These are phyloP conservation scores for Apamea crenata DNA, from an alignment of 2,888 invertebrate species.

Conservation along the genomic window DNA sequence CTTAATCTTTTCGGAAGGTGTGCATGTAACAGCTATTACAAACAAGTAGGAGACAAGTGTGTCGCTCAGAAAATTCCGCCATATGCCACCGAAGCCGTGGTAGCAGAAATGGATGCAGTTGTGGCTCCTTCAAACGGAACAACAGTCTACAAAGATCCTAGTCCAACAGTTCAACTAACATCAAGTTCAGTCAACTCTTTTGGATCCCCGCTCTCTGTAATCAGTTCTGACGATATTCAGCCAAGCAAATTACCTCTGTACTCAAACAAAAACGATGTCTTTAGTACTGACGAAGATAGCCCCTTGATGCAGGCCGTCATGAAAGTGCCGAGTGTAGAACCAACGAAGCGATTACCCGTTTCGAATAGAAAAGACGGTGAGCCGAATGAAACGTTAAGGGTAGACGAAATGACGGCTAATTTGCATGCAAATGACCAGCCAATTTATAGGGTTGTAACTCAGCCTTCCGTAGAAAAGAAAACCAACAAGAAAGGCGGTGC, in stretches of 20 bases:
- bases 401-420: conserved; percentile 86
- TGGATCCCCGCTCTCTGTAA: conserved; percentile 69
- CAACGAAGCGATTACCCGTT: conserved; percentile 79
- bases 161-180: conserved; percentile 71
- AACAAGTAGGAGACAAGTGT: conserved; percentile 92
- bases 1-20: conserved; percentile 97
- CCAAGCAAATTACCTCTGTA: conserved; percentile 83
- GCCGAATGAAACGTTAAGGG: conserved; percentile 83
- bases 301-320: conserved; percentile 85
- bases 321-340: conserved; percentile 84
- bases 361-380: conserved; percentile 85
- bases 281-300: conserved; percentile 84
- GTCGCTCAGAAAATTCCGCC: conserved; percentile 82
- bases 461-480: conserved; percentile 85
- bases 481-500: conserved; percentile 81
- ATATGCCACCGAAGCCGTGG: conserved; percentile 83
- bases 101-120: conserved; percentile 82
- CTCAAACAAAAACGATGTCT: conserved; percentile 82
- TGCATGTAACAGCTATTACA: conserved; percentile 93
- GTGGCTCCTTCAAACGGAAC: conserved; percentile 67
- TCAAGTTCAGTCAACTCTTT: conserved; percentile 68
- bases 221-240: conserved; percentile 76
- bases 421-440: conserved; percentile 88
- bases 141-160: conserved; percentile 68
- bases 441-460: conserved; percentile 87